Percentiles rank a stretch among this genome's conserved stretches.
phyloP scores from a whole-genome alignment of 2,888 invertebrate genomes.

The Aspidapion aeneum region DNA sequence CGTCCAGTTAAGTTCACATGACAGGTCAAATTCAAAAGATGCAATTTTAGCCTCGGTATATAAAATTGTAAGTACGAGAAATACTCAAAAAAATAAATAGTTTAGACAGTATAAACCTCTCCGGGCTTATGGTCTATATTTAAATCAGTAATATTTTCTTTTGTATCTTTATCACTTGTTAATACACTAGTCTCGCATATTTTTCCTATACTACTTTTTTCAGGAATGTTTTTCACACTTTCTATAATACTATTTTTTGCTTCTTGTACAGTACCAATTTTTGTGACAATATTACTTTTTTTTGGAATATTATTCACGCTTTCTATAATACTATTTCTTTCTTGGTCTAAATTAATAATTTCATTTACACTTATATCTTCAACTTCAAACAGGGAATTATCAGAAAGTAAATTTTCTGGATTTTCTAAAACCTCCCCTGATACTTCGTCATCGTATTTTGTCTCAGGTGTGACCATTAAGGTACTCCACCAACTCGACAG shows the following conservation, averaged over 20 bases:
- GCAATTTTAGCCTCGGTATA: too few species aligned
- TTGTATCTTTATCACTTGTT: too few species aligned
- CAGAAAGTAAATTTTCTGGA: slow-evolving; percentile 13
- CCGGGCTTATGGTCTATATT: slow-evolving; percentile 33
- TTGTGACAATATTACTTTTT: too few species aligned
- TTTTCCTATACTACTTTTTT: too few species aligned
- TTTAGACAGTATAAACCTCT: slow-evolving; percentile 41
- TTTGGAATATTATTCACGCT: not conserved
- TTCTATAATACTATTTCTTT: slow-evolving; percentile 5
- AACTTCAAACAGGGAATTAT: slow-evolving; percentile 1
- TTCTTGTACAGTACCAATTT: too few species aligned
- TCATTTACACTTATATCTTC: slow-evolving; percentile 22
- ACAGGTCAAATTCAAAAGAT: too few species aligned
- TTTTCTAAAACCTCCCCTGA: slow-evolving; percentile 9
- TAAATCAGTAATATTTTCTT: not conserved
- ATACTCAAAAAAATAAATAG: too few species aligned
- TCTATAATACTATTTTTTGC: too few species aligned
- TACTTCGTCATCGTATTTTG: not conserved
- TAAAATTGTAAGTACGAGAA: too few species aligned
- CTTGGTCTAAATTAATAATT: slow-evolving; percentile 14
- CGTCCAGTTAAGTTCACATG: too few species aligned
- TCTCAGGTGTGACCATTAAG: slow-evolving; percentile 54
- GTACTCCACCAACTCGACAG: slow-evolving; percentile 85
- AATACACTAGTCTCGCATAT: too few species aligned
- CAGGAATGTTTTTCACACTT: too few species aligned